Evolutionary conservation across 2,888 invertebrate species (phyloP).

Genomic region (Papilio elwesi): DNA sequence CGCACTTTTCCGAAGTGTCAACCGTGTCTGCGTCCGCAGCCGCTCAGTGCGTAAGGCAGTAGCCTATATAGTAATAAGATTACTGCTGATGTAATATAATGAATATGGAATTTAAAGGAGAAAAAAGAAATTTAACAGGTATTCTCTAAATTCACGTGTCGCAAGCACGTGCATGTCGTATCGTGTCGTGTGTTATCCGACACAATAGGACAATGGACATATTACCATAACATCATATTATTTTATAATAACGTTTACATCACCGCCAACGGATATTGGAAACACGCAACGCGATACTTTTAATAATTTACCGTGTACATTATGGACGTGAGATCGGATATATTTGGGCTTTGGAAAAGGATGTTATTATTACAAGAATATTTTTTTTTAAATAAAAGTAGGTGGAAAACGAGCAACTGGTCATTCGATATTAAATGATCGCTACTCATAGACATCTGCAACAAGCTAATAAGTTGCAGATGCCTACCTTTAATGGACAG

Average conservation of each 20-base stretch:
- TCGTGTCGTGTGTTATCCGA: conserved; percentile 16
- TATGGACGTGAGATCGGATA: background rate
- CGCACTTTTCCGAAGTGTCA: too few relatives aligned
- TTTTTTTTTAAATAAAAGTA: background rate
- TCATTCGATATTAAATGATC: too few relatives aligned
- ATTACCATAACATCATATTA: conserved; percentile 17
- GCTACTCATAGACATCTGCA: too few relatives aligned
- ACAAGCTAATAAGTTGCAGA: too few relatives aligned
- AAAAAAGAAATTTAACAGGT: background rate
- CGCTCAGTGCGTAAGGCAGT: too few relatives aligned
- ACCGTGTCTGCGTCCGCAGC: too few relatives aligned
- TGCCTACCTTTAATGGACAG: too few relatives aligned
- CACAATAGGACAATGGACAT: conserved; percentile 11
- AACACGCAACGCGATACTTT: conserved; percentile 9
- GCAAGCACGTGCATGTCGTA: background rate
- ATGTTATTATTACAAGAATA: background rate
- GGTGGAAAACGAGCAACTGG: background rate
- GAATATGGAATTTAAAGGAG: background rate
- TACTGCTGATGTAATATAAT: background rate
- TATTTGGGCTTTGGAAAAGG: background rate
- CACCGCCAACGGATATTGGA: conserved; percentile 12
- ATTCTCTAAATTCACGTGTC: conserved; percentile 6
- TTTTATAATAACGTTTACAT: conserved; percentile 19
- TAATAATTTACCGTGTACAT: conserved; percentile 1
- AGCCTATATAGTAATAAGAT: background rate